These are phyloP conservation scores for Drosophila takahashii DNA, from an alignment of 1,140 invertebrate genomes.

Conservation along the genomic window DNA sequence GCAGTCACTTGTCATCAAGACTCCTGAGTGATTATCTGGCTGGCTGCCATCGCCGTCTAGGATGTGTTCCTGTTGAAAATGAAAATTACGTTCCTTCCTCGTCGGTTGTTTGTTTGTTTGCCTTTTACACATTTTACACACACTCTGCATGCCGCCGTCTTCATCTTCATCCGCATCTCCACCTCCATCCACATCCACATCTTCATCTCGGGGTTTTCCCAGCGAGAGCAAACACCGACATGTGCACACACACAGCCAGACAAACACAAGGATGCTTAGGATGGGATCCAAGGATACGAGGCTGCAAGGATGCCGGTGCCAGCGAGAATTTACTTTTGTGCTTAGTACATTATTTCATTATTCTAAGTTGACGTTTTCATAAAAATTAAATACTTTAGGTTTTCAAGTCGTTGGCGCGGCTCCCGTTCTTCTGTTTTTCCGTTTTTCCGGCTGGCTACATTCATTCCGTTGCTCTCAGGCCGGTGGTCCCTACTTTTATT, in stretches of 20 bases:
- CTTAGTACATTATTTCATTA: slow-evolving; percentile 67
- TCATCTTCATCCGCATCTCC: background rate
- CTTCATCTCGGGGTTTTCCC: slow-evolving; percentile 7
- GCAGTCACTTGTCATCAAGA: slow-evolving; percentile 66
- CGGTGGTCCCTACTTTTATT: slow-evolving; percentile 11
- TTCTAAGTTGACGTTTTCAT: slow-evolving; percentile 70
- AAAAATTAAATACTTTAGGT: slow-evolving; percentile 72
- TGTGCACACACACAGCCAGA: slow-evolving; percentile 8
- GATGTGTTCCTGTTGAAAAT: slow-evolving; percentile 41
- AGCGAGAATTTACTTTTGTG: slow-evolving; percentile 37
- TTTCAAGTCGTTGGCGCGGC: slow-evolving; percentile 4
- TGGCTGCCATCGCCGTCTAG: slow-evolving; percentile 45
- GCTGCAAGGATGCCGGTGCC: slow-evolving; percentile 32
- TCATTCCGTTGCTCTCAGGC: background rate
- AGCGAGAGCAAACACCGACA: slow-evolving; percentile 54
- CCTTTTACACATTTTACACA: slow-evolving; percentile 60
- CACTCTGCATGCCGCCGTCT: slow-evolving; percentile 53
- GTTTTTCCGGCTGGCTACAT: slow-evolving; percentile 4
- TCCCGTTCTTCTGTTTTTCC: background rate
- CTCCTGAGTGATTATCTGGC: slow-evolving; percentile 73
- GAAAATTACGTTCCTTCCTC: slow-evolving; percentile 67
- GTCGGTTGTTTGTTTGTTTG: slow-evolving; percentile 62
- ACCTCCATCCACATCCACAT: background rate
- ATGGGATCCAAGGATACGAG: slow-evolving; percentile 8
- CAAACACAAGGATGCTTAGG: slow-evolving; percentile 8